Conservation (phyloP, 2,888 invertebrate species). For the Nephrotoma flavescens region DNA sequence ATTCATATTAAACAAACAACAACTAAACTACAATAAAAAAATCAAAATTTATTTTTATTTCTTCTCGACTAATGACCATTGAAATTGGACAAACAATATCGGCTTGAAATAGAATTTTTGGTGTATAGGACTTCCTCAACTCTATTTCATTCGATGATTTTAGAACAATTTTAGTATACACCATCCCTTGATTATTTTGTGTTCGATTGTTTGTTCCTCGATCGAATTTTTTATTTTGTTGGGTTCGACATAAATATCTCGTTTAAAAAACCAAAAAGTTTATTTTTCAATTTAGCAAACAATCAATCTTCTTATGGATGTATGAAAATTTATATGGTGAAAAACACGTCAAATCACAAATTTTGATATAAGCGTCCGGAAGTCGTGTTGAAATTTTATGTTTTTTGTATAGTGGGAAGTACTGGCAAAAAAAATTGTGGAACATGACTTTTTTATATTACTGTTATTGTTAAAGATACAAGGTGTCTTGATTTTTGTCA, state of each 20-base stretch:
- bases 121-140: neutral
- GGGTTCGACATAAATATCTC: neutral
- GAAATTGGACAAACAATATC: neutral
- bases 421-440: too few relatives aligned
- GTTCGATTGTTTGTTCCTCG: neutral
- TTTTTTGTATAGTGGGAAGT: too few relatives aligned
- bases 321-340: too few relatives aligned
- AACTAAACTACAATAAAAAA: neutral
- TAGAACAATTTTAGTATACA: neutral
- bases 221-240: neutral
- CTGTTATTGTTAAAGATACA: too few relatives aligned
- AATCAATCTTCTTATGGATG: neutral
- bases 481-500: too few relatives aligned
- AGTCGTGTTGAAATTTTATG: too few relatives aligned
- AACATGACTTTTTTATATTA: too few relatives aligned
- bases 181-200: neutral
- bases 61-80: neutral
- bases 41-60: neutral
- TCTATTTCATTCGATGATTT: neutral
- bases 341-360: too few relatives aligned
- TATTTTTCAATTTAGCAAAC: neutral
- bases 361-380: too few relatives aligned
- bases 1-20: neutral
- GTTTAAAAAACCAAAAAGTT: neutral
- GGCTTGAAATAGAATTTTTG: neutral